Evolutionary conservation across 2,888 invertebrate species (phyloP).

Genomic region (Meteorus colon): DNA sequence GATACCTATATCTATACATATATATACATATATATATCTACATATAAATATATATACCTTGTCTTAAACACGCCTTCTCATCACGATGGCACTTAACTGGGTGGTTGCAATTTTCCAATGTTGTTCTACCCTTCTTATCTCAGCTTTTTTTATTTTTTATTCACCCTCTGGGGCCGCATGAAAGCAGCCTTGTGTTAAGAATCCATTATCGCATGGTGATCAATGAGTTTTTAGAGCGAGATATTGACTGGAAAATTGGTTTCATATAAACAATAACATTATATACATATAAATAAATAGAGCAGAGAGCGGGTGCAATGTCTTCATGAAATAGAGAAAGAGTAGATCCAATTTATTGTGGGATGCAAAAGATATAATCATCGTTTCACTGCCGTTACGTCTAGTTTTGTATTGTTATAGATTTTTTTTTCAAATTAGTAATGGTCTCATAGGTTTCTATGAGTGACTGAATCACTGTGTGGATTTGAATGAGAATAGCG

Average conservation of each 20-base stretch:
- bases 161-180: neutral
- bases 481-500: too few relatives aligned
- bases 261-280: constrained; percentile 25
- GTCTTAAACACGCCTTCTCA: constrained; percentile 14
- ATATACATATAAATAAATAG: neutral
- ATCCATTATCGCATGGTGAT: constrained; percentile 43
- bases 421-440: neutral
- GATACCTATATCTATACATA: constrained; percentile 20
- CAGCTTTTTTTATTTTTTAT: constrained; percentile 26
- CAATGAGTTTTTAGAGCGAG: constrained; percentile 44
- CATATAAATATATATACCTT: neutral
- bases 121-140: constrained; percentile 15
- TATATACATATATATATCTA: too few relatives aligned
- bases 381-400: neutral
- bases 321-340: neutral
- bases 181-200: constrained; percentile 23
- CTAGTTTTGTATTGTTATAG: neutral
- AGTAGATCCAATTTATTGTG: neutral
- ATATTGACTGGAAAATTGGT: constrained; percentile 29
- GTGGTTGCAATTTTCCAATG: constrained; percentile 49
- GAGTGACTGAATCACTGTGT: too few relatives aligned
- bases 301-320: neutral
- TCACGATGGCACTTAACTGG: constrained; percentile 56
- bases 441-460: too few relatives aligned
- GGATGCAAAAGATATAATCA: constrained; percentile 6